Conservation (phyloP, 2,797 vertebrate species). For the Perodicticus potto region DNA sequence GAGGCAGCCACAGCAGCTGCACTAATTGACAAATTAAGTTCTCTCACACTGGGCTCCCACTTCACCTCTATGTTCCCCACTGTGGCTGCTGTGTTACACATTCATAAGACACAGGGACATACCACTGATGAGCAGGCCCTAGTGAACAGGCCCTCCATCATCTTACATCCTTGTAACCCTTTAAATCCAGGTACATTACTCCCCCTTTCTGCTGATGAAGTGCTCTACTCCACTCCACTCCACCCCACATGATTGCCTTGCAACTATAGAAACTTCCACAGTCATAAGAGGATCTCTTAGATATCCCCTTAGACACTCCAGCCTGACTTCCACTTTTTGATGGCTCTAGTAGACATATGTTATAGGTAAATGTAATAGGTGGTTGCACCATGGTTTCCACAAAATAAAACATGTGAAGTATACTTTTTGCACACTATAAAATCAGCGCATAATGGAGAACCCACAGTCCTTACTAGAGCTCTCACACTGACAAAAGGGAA, state of each 20-base stretch:
- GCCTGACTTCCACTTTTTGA: neutral
- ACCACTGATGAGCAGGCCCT: neutral
- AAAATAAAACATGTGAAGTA: neutral
- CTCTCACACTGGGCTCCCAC: neutral
- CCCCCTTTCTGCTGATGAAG: no score
- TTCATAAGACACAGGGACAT: neutral
- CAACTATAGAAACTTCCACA: neutral
- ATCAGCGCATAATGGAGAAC: neutral
- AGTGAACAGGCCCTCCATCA: neutral
- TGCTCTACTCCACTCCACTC: no score
- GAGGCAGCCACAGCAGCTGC: neutral
- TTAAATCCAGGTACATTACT: neutral
- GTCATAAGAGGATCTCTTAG: neutral
- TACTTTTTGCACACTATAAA: neutral
- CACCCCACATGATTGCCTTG: no score
- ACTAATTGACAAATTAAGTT: neutral
- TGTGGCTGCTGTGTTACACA: neutral
- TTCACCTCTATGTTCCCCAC: neutral
- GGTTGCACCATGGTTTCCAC: neutral
- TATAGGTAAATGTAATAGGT: neutral
- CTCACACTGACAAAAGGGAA: neutral
- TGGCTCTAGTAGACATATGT: neutral
- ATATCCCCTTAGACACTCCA: neutral
- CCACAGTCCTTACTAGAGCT: neutral
- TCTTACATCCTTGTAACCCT: neutral